Base-by-base conservation (phyloP, 1,140 invertebrate species). In the Aphis craccivora region DNA sequence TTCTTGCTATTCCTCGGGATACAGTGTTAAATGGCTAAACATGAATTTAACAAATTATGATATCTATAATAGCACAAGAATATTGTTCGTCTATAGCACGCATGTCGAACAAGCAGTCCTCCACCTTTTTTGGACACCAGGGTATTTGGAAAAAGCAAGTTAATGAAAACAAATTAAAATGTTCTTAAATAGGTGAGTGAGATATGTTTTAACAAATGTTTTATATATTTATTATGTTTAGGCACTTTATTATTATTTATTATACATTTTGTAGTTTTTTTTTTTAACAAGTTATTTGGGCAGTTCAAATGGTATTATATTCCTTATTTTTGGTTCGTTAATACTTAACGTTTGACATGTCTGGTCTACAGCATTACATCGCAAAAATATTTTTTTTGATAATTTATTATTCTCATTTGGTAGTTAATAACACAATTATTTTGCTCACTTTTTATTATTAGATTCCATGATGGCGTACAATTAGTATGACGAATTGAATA, bases 391-490 rank as follows among this genome's bases (percentile, higher is more conserved):
- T 23, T 7, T 84, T 25, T 22, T 30, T 5, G 43, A 86, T 4
- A 43, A 9, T 0, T 2, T 30, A 45, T 4, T 11, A 43, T 84
- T 43, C 14, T n/a, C 0, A 18, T 4, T n/a, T 45, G 14, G 51
- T 1, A 88, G 1, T 35, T 2, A 51, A 35, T 2, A 88, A 22
- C 48, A 20, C 35, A 35, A 18, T 22, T 89, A n/a, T 67, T 0
- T 67, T 30, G 3, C 48, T 89, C 53, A 89, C 87, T 89, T 89
- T 89, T 89, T 89, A 53, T 22, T 37, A 55, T 35, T 23, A n/a
- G 87, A 53, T 89, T 89, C 87, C 87, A 89, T 89, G 48, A 20
- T 87, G 0, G 30, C 11, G 30, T 30, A 30, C 60, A 3, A 67
- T n/a, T 67, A 25, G n/a, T n/a, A 14, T 67, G 11, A 11, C 11